phyloP scores from a whole-genome alignment of 2,113 vertebrate species.

The Rhineura floridana region DNA sequence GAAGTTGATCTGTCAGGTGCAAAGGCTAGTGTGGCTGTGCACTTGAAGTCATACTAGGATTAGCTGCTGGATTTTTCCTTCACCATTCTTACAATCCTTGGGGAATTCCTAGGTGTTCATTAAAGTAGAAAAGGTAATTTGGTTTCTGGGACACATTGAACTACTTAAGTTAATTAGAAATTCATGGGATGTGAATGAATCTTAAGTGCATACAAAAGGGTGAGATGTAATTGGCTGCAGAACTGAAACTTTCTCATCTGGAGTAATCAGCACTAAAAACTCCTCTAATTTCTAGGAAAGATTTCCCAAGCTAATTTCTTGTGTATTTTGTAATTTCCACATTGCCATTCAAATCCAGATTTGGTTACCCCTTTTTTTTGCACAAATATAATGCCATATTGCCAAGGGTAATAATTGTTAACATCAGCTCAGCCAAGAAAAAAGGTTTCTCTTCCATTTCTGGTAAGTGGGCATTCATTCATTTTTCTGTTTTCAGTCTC shows the following conservation, averaged over 20 bases:
- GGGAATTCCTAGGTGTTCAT: conserved; percentile 28
- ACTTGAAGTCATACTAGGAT: conserved; percentile 6
- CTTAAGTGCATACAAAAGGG: background rate
- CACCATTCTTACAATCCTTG: background rate
- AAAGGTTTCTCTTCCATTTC: background rate
- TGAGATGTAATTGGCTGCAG: background rate
- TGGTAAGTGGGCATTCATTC: background rate
- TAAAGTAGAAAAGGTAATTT: conserved; percentile 28
- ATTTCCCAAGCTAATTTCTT: background rate
- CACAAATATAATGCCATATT: background rate
- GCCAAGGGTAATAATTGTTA: background rate
- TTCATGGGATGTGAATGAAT: background rate
- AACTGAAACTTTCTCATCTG: background rate
- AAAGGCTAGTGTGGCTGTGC: background rate
- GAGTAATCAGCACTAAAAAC: background rate
- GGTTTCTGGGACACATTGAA: conserved; percentile 3
- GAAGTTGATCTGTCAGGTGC: conserved; percentile 15
- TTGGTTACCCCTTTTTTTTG: background rate
- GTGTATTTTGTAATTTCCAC: background rate
- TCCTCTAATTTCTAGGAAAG: background rate
- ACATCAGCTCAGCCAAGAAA: fast-evolving
- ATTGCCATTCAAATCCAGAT: background rate
- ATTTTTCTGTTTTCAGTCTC: background rate
- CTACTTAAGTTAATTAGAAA: conserved; percentile 3
- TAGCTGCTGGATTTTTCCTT: background rate